Percentiles rank a stretch among this genome's conserved stretches.
phyloP scores from a whole-genome alignment of 2,113 vertebrate species.

The Pollachius pollachius region DNA sequence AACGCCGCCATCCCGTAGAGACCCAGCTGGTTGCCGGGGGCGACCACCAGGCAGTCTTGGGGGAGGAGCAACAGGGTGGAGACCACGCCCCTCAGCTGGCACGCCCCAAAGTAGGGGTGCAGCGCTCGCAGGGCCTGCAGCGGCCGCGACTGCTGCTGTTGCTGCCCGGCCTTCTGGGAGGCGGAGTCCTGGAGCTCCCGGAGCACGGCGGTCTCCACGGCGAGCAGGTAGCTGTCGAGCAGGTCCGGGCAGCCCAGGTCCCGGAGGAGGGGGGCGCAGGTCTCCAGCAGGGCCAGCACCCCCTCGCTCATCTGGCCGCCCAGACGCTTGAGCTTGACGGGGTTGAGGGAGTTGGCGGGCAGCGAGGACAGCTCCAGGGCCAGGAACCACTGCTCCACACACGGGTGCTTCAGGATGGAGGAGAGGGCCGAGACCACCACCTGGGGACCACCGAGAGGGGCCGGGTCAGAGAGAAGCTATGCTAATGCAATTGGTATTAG shows the following conservation, averaged over 20 bases:
- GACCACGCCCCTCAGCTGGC: slow-evolving; percentile 73
- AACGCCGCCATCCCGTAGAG: slow-evolving; percentile 77
- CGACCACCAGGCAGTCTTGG: slow-evolving; percentile 70
- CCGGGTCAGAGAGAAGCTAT: background rate
- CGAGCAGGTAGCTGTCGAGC: slow-evolving; percentile 67
- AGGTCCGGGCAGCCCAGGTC: slow-evolving; percentile 55
- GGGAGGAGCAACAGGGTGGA: slow-evolving; percentile 81
- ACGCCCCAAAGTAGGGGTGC: slow-evolving; percentile 74
- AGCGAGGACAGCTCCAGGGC: slow-evolving; percentile 76
- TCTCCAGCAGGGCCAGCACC: slow-evolving; percentile 75
- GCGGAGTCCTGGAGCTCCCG: slow-evolving; percentile 66
- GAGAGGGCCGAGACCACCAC: slow-evolving; percentile 67
- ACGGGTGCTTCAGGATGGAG: slow-evolving; percentile 83
- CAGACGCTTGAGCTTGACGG: slow-evolving; percentile 76
- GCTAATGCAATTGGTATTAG: too few species aligned
- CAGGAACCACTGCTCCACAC: slow-evolving; percentile 87
- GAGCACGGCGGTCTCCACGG: slow-evolving; percentile 71
- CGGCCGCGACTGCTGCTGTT: slow-evolving; percentile 62
- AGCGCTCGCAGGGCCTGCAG: slow-evolving; percentile 79
- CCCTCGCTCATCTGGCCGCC: slow-evolving; percentile 70
- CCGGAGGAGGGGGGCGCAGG: slow-evolving; percentile 58
- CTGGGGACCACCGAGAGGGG: slow-evolving; percentile 56
- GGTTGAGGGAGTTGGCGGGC: slow-evolving; percentile 80
- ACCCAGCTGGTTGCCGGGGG: slow-evolving; percentile 61
- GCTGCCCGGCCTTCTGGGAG: slow-evolving; percentile 8